Evolutionary conservation across 2,113 vertebrate genomes (phyloP).

Genomic region (Alethe diademata): DNA sequence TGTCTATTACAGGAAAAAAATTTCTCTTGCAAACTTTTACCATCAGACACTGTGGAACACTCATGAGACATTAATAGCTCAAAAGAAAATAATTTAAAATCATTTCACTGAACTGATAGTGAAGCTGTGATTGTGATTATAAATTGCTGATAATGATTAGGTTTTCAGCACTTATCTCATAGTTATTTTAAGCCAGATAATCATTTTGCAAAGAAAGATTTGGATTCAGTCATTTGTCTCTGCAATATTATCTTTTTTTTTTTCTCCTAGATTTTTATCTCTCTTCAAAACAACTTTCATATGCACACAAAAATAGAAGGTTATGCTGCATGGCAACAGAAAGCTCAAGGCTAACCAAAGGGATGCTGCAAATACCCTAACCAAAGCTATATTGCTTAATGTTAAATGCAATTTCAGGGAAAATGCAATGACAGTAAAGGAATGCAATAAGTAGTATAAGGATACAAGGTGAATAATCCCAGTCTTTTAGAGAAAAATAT

Average conservation of each 20-base stretch:
- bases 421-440: neutral
- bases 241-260: conserved; percentile 26
- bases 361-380: neutral
- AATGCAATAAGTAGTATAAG: neutral
- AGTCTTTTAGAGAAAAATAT: neutral
- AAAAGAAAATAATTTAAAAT: conserved; percentile 67
- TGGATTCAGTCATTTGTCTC: conserved; percentile 35
- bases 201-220: conserved; percentile 33
- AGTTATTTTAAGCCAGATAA: conserved; percentile 54
- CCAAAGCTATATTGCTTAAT: neutral
- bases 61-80: conserved; percentile 25
- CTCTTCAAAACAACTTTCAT: neutral
- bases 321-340: neutral
- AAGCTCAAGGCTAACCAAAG: neutral
- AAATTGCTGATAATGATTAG: conserved; percentile 51
- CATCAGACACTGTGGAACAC: conserved; percentile 20
- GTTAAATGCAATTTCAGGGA: neutral
- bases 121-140: conserved; percentile 28
- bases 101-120: conserved; percentile 28
- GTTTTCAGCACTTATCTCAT: conserved; percentile 45
- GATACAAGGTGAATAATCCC: neutral
- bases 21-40: conserved; percentile 35
- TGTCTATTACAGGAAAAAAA: conserved; percentile 42
- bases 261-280: neutral
- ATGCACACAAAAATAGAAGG: neutral